A percentile compares a stretch with the other conserved stretches of the same genome.
Evolutionary conservation across 2,888 invertebrate genomes (phyloP).

Genomic region (Mesoligia furuncula): DNA sequence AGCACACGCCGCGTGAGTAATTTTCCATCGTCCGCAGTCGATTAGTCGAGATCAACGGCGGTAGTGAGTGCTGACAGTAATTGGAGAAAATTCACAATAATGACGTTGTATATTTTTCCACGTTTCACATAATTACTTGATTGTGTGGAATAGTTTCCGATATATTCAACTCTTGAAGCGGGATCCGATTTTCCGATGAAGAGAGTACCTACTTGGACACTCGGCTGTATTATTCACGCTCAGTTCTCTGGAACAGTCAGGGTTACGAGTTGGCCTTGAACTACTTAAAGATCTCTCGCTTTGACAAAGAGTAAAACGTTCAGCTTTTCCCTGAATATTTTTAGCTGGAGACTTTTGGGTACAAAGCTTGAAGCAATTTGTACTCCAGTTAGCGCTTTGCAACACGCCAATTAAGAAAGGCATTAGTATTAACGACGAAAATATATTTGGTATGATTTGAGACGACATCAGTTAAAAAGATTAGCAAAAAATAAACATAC

Average conservation of each 20-base stretch:
- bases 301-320: slow-evolving; percentile 14
- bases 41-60: slow-evolving; percentile 63
- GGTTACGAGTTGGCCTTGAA: slow-evolving; percentile 47
- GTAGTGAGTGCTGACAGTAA: slow-evolving; percentile 61
- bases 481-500: slow-evolving; percentile 30
- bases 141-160: slow-evolving; percentile 49
- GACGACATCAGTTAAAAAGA: slow-evolving; percentile 21
- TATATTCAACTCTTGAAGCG: slow-evolving; percentile 7
- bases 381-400: neutral
- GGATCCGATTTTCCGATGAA: slow-evolving; percentile 35
- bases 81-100: slow-evolving; percentile 65
- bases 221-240: slow-evolving; percentile 41
- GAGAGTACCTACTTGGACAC: slow-evolving; percentile 18
- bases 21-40: slow-evolving; percentile 60
- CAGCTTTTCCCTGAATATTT: slow-evolving; percentile 32
- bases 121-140: slow-evolving; percentile 56
- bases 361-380: neutral
- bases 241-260: slow-evolving; percentile 38
- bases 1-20: slow-evolving; percentile 63
- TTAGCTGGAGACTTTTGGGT: neutral
- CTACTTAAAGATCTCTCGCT: slow-evolving; percentile 31
- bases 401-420: slow-evolving; percentile 10
- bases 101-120: slow-evolving; percentile 63
- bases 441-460: slow-evolving; percentile 9
- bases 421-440: slow-evolving; percentile 25